Conservation (phyloP, 1,140 invertebrate genomes). For the Callitettix versicolor region DNA sequence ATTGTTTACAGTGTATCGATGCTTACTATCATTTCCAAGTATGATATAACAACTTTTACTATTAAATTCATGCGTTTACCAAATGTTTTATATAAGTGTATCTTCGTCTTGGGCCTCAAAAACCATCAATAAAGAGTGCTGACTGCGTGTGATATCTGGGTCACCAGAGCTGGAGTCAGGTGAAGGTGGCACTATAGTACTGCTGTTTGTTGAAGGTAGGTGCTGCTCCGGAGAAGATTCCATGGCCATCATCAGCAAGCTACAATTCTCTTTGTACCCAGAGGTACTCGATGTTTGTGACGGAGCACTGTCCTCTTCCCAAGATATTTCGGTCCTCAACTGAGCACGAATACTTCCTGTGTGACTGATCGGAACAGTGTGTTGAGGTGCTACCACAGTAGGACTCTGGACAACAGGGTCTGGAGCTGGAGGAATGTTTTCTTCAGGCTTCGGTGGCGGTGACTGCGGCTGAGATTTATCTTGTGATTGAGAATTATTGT, state of each 20-base stretch:
- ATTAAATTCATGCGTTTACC: too few relatives aligned
- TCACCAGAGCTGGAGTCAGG: slow-evolving; percentile 36
- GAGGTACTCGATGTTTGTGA: slow-evolving; percentile 69
- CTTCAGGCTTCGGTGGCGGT: too few relatives aligned
- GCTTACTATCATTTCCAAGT: too few relatives aligned
- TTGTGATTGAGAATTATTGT: too few relatives aligned
- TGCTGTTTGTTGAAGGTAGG: slow-evolving; percentile 42
- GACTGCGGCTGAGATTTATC: too few relatives aligned
- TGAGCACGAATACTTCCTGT: slow-evolving; percentile 18
- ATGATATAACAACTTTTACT: too few relatives aligned
- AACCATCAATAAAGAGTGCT: slow-evolving; percentile 54
- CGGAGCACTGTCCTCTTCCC: slow-evolving; percentile 61
- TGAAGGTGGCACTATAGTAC: slow-evolving; percentile 36
- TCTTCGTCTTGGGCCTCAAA: slow-evolving; percentile 63
- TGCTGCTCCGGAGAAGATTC: slow-evolving; percentile 16
- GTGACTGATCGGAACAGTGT: background rate
- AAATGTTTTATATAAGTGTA: slow-evolving; percentile 48
- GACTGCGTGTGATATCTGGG: slow-evolving; percentile 40
- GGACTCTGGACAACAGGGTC: slow-evolving; percentile 30
- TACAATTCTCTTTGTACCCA: slow-evolving; percentile 39
- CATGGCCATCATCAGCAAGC: slow-evolving; percentile 24
- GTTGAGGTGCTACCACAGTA: slow-evolving; percentile 28
- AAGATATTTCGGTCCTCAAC: slow-evolving; percentile 49
- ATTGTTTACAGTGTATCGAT: too few relatives aligned
- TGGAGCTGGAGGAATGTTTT: slow-evolving; percentile 33